phyloP scores from a whole-genome alignment of 2,888 invertebrate genomes.

The Acleris literana region DNA sequence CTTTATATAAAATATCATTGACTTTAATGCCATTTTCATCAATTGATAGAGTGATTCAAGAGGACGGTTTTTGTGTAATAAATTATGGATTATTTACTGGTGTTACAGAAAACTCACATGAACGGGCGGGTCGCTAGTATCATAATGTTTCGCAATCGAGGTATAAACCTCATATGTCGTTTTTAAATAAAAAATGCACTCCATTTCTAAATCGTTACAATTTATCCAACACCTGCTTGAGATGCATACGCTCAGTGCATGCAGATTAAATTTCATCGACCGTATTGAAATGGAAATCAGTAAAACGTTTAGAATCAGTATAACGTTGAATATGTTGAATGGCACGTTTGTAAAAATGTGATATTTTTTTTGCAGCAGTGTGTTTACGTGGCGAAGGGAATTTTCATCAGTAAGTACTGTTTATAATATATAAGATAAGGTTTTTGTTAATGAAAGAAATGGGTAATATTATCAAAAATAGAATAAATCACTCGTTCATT shows the following conservation, averaged over 20 bases:
- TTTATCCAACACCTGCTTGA: constrained; percentile 4
- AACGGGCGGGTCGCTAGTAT: too few relatives aligned
- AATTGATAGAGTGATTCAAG: too few relatives aligned
- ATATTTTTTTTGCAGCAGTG: neutral
- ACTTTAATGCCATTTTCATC: too few relatives aligned
- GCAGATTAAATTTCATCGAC: constrained; percentile 10
- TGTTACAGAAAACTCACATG: too few relatives aligned
- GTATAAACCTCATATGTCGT: neutral
- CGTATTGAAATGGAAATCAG: constrained; percentile 22
- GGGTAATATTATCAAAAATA: neutral
- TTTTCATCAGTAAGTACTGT: neutral
- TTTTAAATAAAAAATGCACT: neutral
- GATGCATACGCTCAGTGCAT: neutral
- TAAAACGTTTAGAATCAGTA: constrained; percentile 5
- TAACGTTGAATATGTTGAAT: neutral
- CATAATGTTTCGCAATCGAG: neutral
- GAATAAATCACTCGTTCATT: neutral
- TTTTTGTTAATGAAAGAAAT: neutral
- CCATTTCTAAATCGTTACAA: neutral
- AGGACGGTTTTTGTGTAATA: too few relatives aligned
- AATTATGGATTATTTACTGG: too few relatives aligned
- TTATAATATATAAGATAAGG: neutral
- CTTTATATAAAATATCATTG: too few relatives aligned
- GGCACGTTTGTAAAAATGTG: constrained; percentile 25
- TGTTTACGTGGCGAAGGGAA: neutral